phyloP scores from a whole-genome alignment of 2,888 invertebrate genomes.

The Amblyjoppa proteus region DNA sequence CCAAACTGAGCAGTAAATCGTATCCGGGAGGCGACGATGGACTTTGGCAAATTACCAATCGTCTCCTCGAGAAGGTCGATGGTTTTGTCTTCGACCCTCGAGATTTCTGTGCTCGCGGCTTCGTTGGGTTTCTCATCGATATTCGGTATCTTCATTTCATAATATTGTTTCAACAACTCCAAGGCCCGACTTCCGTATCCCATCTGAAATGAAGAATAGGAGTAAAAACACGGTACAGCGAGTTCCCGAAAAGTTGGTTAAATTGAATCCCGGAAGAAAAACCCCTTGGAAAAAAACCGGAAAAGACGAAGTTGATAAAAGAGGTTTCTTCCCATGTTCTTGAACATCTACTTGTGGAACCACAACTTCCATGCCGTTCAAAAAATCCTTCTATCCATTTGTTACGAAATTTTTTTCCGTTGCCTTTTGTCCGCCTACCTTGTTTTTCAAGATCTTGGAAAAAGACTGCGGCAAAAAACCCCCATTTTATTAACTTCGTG shows the following conservation, averaged over 20 bases:
- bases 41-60: constrained; percentile 86
- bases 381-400: no score
- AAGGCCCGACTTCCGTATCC: constrained; percentile 97
- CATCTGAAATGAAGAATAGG: constrained; percentile 89
- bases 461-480: no score
- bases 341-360: no score
- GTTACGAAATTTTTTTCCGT: no score
- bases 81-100: constrained; percentile 87
- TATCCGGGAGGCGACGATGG: neutral
- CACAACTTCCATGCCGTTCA: no score
- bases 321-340: no score
- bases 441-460: no score
- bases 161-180: constrained; percentile 94
- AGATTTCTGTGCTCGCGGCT: constrained; percentile 84
- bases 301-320: no score
- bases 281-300: neutral
- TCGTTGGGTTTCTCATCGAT: constrained; percentile 87
- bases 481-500: no score
- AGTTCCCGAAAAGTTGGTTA: constrained; percentile 7
- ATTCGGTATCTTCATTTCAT: constrained; percentile 92
- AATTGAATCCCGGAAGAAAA: constrained; percentile 13
- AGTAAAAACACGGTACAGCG: neutral
- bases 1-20: neutral
- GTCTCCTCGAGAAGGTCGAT: constrained; percentile 90
- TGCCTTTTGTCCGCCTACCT: no score